These are phyloP conservation scores for Poecilia gillii DNA, from an alignment of 2,797 vertebrate species.

Conservation along the genomic window DNA sequence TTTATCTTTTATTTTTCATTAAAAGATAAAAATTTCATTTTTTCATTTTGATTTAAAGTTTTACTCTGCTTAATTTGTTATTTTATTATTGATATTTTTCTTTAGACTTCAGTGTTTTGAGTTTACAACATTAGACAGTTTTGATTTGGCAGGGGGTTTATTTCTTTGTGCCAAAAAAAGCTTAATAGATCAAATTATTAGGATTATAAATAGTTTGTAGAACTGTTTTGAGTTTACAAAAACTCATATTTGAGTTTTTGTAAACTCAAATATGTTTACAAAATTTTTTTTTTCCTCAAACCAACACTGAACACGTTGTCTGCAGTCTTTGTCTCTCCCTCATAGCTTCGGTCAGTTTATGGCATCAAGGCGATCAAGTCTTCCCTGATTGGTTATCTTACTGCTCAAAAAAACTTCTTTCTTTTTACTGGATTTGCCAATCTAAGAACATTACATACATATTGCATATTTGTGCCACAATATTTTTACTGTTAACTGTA, in stretches of 20 bases:
- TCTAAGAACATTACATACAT: background rate
- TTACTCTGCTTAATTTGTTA: background rate
- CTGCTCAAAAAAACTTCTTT: background rate
- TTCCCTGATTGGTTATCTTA: background rate
- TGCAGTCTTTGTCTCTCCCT: background rate
- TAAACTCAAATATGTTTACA: background rate
- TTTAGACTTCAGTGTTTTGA: background rate
- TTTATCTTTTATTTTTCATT: background rate
- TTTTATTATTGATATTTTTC: background rate
- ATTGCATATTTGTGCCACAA: background rate
- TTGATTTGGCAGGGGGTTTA: background rate
- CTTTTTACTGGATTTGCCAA: background rate
- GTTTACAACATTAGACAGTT: background rate
- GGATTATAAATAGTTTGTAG: background rate
- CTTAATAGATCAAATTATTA: background rate
- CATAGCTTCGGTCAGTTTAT: background rate
- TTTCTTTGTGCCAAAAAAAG: background rate
- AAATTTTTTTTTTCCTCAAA: background rate
- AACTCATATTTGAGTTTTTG: too few relatives aligned
- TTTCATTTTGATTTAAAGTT: background rate
- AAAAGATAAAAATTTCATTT: too few relatives aligned
- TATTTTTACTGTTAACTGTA: background rate
- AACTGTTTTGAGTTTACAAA: background rate
- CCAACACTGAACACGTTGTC: background rate
- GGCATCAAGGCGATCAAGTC: background rate